Conservation (phyloP, 2,888 invertebrate genomes). For the Linhomoeus sp. region DNA sequence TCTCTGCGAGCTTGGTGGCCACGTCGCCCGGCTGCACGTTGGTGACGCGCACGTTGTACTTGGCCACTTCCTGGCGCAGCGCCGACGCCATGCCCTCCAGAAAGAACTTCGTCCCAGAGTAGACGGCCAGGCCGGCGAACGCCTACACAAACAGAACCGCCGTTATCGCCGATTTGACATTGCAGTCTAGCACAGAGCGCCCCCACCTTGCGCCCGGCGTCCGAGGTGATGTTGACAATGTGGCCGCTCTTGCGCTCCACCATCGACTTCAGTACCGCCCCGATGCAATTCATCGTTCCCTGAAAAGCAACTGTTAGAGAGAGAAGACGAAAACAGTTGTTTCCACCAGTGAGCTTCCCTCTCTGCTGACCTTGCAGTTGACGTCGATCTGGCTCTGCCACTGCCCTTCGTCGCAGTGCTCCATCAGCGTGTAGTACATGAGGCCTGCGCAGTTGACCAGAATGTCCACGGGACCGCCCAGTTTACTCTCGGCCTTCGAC, state of each 20-base stretch:
- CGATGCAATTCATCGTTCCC: conserved; percentile 31
- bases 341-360: no score
- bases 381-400: conserved; percentile 31
- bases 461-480: conserved; percentile 26
- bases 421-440: conserved; percentile 32
- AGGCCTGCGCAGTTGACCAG: conserved; percentile 31
- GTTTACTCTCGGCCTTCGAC: no score
- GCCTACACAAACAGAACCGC: conserved; percentile 7
- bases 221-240: conserved; percentile 32
- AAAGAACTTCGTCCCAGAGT: conserved; percentile 33
- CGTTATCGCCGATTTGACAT: neutral
- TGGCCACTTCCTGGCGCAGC: conserved; percentile 28
- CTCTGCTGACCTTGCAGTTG: conserved; percentile 30
- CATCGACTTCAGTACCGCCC: conserved; percentile 29
- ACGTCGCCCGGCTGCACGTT: conserved; percentile 34
- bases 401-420: conserved; percentile 28
- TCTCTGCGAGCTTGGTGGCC: conserved; percentile 24
- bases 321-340: no score
- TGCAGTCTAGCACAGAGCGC: neutral
- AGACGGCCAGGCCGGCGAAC: conserved; percentile 31
- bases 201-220: conserved; percentile 29
- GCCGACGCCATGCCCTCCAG: conserved; percentile 31
- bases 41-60: conserved; percentile 28
- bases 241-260: conserved; percentile 28
- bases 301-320: no score